Evolutionary conservation across 2,113 vertebrate species (phyloP).

Genomic region (Eublepharis macularius): DNA sequence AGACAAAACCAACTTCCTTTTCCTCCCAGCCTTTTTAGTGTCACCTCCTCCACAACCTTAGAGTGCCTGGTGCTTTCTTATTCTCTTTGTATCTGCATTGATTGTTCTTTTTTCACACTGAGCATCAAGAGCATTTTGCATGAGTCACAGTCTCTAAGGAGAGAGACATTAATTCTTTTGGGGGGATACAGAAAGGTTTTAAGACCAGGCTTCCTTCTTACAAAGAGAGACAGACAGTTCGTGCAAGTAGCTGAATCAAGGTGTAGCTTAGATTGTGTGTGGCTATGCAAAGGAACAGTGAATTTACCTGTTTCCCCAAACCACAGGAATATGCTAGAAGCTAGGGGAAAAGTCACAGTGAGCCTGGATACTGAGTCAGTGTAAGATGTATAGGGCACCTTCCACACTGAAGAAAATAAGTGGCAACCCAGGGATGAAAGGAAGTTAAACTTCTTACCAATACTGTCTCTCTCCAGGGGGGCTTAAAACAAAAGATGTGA

Average conservation of each 20-base stretch:
- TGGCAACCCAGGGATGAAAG: too few relatives aligned
- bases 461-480: too few relatives aligned
- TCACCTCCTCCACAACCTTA: neutral
- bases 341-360: neutral
- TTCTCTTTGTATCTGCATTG: neutral
- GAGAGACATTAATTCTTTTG: constrained; percentile 5
- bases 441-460: neutral
- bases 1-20: constrained; percentile 2
- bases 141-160: constrained; percentile 1
- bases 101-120: constrained; percentile 1
- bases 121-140: constrained; percentile 24
- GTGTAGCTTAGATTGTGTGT: neutral
- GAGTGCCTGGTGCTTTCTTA: neutral
- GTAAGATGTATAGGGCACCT: neutral
- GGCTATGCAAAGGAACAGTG: neutral
- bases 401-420: neutral
- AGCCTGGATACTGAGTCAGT: neutral
- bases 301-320: neutral
- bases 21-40: neutral
- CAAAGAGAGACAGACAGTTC: neutral
- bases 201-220: neutral
- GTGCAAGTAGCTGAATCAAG: neutral
- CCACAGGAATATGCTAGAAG: neutral
- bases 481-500: too few relatives aligned
- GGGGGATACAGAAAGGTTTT: neutral